Base-by-base conservation (phyloP, 2,113 vertebrate genomes). In the Gorsachius goisagi region DNA sequence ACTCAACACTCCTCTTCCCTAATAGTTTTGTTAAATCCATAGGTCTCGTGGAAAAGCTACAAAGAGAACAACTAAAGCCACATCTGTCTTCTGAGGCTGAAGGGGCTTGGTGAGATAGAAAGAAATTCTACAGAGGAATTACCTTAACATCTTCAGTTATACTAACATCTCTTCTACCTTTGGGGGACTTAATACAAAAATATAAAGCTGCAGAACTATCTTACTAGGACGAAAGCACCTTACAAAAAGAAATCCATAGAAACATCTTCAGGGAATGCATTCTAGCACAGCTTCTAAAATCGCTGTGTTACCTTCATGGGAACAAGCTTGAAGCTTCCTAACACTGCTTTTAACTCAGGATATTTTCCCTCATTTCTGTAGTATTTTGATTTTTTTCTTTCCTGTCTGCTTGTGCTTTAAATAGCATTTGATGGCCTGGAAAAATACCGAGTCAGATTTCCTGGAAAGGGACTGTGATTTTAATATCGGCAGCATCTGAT, bases 391-490 rank as follows among this genome's bases (percentile, higher is more conserved):
- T 3, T 75, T 49, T 85, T 80, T 76, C 64, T 82, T 93, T 85
- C 84, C 92, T 80, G 68, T 73, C 75, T 88, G 60, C 47, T 89
- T 59, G 50, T 59, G 86, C 81, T 93, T 95, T 95, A 96, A 95
- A 96, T 95, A 97, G 93, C 37, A 82, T 85, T 92, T 69, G 28
- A 85, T 79, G 62, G 86, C 59, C 66, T 82, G 77, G 64, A 87
- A 96, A 88, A 80, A 90, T 37, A 93, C 16, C 2, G 4, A 94
- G 76, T 87, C 97, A 95, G 80, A 95, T 94, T 97, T 97, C 95
- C 96, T 93, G 94, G 62, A 91, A 95, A 76, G 75, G 60, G 84
- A 35, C 77, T 82, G 81, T 50, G 84, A 93, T 89, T 95, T 91
- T 79, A 89, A 17, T 89, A 95, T 53, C 20, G 0, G 89, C 89